Evolutionary conservation across 2,113 vertebrate genomes (phyloP), one percentile per base, ranked within the genome.

Genomic region (Prionailurus viverrinus): DNA sequence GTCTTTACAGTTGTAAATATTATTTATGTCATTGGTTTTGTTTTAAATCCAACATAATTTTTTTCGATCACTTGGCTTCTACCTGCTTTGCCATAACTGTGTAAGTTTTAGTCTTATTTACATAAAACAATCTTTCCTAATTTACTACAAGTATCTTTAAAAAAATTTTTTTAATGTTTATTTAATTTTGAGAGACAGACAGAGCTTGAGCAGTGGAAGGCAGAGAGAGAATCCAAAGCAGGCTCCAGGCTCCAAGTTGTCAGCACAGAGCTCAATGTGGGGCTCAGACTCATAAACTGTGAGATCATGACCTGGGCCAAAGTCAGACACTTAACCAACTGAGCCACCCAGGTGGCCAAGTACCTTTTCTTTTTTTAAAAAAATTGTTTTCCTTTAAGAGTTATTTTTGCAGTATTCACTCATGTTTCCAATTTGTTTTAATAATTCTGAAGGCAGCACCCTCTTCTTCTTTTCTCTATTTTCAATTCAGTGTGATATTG

Each of bases 371-470:
- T 93, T 95, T 51, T 51, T 51, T 51, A 0, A 14, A 51, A 96
- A 85, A 96, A 79, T 19, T 88, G 31, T 29, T 85, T 88, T 74
- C 95, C 18, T 63, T 91, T 81, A 45, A 85, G 69, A 82, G 33
- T 31, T 76, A 81, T 84, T 63, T 94, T 74, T 45, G 19, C 41
- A 41, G 39, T 94, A 21, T 85, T 53, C 63, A 92, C 7, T 84
- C 58, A 84, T 39, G 25, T 69, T 61, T 96, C 25, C 66, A 89
- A 45, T 95, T 91, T 85, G 65, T n/a, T 92, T 76, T 90, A 66
- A 58, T 90, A 95, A 97, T 58, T 94, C 11, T 29, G 88, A 61
- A 85, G 76, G 27, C 23, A 94, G 2, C 39, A 31, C 13, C 41
- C 31, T 81, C 15, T 29, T 96, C 13, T 89, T 39, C 11, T n/a